Evolutionary conservation across 2,888 invertebrate genomes (phyloP).

Genomic region (Sphecodes monilicornis): DNA sequence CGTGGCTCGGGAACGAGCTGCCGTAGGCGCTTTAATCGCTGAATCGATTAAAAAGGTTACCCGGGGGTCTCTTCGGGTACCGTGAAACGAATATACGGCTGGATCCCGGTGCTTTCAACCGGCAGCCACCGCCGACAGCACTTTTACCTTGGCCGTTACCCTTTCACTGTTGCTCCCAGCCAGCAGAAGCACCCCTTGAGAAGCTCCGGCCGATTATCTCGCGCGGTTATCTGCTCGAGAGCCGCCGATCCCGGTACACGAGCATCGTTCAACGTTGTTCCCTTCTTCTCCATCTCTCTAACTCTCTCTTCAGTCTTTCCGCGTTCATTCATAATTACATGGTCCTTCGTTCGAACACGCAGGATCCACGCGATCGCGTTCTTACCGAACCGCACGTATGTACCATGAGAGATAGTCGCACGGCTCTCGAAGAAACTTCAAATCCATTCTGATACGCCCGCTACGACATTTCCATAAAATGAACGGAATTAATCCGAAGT

Average conservation of each 20-base stretch:
- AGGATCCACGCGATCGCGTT: background rate
- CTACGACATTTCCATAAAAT: background rate
- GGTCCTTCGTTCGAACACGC: background rate
- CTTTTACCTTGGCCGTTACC: background rate
- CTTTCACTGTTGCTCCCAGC: background rate
- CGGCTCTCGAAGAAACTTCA: background rate
- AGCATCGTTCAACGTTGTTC: conserved; percentile 7
- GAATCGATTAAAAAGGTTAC: background rate
- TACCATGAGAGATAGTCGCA: background rate
- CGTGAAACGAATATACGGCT: background rate
- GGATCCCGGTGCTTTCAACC: background rate
- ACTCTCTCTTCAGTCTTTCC: background rate
- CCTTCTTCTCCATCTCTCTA: background rate
- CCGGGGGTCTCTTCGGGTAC: background rate
- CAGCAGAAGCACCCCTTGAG: background rate
- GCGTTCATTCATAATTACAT: background rate
- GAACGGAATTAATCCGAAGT: background rate
- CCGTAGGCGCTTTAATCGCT: background rate
- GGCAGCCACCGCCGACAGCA: background rate
- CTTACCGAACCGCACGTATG: background rate
- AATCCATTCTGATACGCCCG: background rate
- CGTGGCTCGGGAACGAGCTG: conserved; percentile 29
- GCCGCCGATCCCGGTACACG: background rate
- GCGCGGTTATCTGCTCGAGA: conserved; percentile 6
- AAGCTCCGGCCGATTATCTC: background rate